These are phyloP conservation scores for Tupaia chinensis DNA, from an alignment of 2,113 vertebrate species.

Conservation along the genomic window DNA sequence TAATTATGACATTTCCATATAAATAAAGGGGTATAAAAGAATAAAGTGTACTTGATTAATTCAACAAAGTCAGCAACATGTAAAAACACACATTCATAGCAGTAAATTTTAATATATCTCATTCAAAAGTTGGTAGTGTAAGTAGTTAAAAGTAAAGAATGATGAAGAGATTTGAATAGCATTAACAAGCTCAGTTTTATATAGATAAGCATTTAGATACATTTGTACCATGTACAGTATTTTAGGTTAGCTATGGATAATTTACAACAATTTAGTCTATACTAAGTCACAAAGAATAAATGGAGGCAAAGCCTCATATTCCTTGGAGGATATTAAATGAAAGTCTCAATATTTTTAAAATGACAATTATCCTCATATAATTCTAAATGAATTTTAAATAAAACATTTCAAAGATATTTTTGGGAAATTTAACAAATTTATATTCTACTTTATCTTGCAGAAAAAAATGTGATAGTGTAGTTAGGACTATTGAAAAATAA, in stretches of 20 bases:
- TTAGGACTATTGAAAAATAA: neutral
- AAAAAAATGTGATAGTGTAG: neutral
- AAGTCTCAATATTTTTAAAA: neutral
- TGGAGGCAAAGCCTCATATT: neutral
- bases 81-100: neutral
- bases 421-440: slow-evolving; percentile 14
- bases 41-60: neutral
- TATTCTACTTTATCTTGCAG: slow-evolving; percentile 5
- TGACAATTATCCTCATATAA: slow-evolving; percentile 18
- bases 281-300: slow-evolving; percentile 4
- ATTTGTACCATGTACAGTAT: neutral
- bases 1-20: slow-evolving; percentile 15
- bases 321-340: no score
- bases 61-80: neutral
- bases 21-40: neutral
- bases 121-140: neutral
- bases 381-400: slow-evolving; percentile 28
- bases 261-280: slow-evolving; percentile 12
- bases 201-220: neutral
- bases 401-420: neutral
- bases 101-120: neutral
- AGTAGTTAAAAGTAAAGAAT: slow-evolving; percentile 22
- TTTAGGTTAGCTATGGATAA: slow-evolving; percentile 11
- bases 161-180: neutral
- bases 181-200: neutral